A percentile compares a stretch with the other conserved stretches of the same genome.
phyloP scores from a whole-genome alignment of 1,140 invertebrate genomes.

The Panonychus citri region DNA sequence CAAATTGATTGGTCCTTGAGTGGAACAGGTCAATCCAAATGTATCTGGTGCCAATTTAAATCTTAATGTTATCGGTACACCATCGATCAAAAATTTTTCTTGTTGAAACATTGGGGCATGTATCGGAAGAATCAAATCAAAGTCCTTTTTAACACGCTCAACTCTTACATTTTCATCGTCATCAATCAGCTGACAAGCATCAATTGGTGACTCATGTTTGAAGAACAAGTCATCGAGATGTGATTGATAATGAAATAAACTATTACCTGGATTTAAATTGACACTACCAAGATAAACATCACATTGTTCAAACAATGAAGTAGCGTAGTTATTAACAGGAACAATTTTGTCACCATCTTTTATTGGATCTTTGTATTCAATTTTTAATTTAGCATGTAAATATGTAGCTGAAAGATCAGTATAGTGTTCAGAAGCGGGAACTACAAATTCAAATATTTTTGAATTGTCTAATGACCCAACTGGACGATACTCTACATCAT shows the following conservation, averaged over 20 bases:
- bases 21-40: background rate
- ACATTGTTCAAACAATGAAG: background rate
- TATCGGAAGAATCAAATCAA: background rate
- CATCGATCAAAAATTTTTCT: background rate
- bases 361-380: background rate
- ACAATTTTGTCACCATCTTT: background rate
- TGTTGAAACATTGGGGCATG: background rate
- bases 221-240: background rate
- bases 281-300: background rate
- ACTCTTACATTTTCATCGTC: background rate
- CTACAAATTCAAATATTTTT: background rate
- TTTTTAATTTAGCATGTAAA: background rate
- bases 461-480: background rate
- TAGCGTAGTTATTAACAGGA: background rate
- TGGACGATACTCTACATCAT: background rate
- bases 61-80: background rate
- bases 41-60: background rate
- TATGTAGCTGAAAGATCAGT: background rate
- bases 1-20: background rate
- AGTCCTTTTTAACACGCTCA: background rate
- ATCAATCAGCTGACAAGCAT: background rate
- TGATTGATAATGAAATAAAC: background rate
- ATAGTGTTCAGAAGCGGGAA: background rate
- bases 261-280: background rate
- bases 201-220: background rate